Evolutionary conservation across 2,113 vertebrate genomes (phyloP).

Genomic region (Phalacrocorax aristotelis): DNA sequence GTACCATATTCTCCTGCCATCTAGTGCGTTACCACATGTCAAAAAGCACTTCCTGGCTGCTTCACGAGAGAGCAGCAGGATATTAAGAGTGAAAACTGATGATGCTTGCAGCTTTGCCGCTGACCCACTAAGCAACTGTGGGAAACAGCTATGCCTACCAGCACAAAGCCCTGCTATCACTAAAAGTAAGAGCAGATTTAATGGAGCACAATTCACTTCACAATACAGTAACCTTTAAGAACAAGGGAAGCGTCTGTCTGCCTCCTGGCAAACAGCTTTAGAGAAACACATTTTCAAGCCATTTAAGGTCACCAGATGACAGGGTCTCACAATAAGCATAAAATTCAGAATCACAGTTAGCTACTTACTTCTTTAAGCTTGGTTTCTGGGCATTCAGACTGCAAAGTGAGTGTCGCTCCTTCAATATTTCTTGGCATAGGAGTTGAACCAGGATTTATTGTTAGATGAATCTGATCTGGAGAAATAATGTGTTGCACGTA

Average conservation of each 20-base stretch:
- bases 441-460: conserved; percentile 96
- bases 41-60: not conserved
- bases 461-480: conserved; percentile 96
- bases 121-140: not conserved
- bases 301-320: not conserved
- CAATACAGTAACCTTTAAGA: not conserved
- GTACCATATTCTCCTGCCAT: not conserved
- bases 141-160: not conserved
- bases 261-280: not conserved
- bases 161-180: fast-evolving
- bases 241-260: not conserved
- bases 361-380: conserved; percentile 92
- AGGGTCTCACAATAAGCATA: not conserved
- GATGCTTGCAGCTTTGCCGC: not conserved
- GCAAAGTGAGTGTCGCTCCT: conserved; percentile 94
- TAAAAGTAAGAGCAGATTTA: not conserved
- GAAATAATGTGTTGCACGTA: conserved; percentile 99
- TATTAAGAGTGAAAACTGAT: not conserved
- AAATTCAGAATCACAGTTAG: not conserved
- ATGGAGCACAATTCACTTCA: fast-evolving
- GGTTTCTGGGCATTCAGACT: conserved; percentile 97
- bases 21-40: fast-evolving
- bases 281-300: not conserved
- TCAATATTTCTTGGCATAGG: conserved; percentile 98
- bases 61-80: not conserved